phyloP scores from a whole-genome alignment of 1,140 invertebrate genomes.

The Dendroctonus valens region DNA sequence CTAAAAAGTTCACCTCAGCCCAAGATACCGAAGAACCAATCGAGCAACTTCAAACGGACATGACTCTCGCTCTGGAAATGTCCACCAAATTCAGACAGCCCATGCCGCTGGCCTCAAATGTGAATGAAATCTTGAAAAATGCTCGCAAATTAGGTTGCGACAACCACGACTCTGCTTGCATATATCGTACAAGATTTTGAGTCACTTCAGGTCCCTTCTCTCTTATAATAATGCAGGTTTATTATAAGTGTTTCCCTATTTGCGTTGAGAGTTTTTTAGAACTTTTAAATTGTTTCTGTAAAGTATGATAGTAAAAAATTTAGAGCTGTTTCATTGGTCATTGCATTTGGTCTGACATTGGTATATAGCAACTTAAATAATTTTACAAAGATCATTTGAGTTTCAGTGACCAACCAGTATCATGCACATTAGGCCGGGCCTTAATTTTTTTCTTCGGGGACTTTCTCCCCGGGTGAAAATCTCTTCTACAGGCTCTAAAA shows the following conservation, averaged over 20 bases:
- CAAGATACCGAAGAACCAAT: constrained; percentile 66
- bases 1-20: constrained; percentile 72
- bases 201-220: not conserved
- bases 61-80: constrained; percentile 81
- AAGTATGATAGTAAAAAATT: no score
- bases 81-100: constrained; percentile 88
- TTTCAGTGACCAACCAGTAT: no score
- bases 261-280: not conserved
- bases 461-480: no score
- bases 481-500: no score
- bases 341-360: no score
- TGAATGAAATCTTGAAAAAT: constrained; percentile 95
- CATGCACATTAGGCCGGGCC: no score
- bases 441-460: no score
- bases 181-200: constrained; percentile 73
- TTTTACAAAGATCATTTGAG: no score
- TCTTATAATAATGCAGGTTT: no score
- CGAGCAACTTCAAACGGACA: constrained; percentile 93
- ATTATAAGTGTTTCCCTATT: constrained; percentile 1
- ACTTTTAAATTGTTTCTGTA: no score
- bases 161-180: constrained; percentile 89
- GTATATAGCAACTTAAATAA: no score
- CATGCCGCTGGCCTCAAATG: constrained; percentile 82
- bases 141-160: constrained; percentile 89
- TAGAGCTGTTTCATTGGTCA: no score